These are phyloP conservation scores for Trachops cirrhosus DNA, from an alignment of 2,797 vertebrate species.

Conservation along the genomic window DNA sequence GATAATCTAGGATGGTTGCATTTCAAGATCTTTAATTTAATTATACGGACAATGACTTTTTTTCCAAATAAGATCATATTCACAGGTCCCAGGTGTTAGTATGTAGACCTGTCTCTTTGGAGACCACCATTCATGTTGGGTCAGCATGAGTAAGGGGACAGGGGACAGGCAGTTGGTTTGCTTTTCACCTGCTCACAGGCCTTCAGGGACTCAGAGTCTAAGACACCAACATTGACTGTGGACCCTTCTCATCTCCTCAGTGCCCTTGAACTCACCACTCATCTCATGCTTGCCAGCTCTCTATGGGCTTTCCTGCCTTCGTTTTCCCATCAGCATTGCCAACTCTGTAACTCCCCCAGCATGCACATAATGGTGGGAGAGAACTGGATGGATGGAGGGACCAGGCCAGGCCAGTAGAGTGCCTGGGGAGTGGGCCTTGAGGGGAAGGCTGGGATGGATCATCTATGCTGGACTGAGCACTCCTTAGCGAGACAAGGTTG, in stretches of 20 bases:
- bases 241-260: neutral
- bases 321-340: neutral
- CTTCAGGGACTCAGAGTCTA: neutral
- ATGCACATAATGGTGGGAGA: neutral
- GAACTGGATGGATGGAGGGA: accelerated
- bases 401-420: neutral
- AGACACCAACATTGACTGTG: no score
- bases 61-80: neutral
- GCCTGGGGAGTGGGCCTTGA: no score
- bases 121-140: neutral
- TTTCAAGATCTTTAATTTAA: neutral
- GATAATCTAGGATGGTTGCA: neutral
- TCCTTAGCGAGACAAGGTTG: neutral
- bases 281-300: no score
- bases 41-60: neutral
- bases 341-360: neutral
- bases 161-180: no score
- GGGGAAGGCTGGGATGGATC: neutral
- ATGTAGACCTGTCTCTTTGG: neutral
- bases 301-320: neutral
- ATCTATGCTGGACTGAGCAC: no score
- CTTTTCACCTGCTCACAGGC: neutral
- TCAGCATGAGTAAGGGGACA: accelerated
- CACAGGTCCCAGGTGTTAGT: neutral
- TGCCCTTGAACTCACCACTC: neutral